Evolutionary conservation across 1,140 invertebrate species (phyloP).

Genomic region (Temnothorax curvispinosus): DNA sequence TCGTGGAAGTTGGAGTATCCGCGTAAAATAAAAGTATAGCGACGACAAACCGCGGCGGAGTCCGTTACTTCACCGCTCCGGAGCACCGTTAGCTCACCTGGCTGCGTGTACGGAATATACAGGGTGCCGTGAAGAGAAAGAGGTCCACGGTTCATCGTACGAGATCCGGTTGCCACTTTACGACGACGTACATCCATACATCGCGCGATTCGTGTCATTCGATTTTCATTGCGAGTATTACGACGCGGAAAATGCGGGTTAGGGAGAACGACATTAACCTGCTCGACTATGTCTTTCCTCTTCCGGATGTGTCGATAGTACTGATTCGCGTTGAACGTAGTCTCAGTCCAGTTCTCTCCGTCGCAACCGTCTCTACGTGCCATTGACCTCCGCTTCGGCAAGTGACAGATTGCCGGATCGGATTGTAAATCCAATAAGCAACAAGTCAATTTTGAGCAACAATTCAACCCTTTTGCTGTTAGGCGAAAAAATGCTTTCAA

Average conservation of each 20-base stretch:
- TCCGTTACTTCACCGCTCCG: conserved; percentile 85
- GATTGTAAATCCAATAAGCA: background rate
- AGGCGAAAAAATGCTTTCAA: too few species aligned
- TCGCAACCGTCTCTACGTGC: background rate
- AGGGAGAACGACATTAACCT: background rate
- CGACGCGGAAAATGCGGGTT: background rate
- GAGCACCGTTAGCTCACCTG: conserved; percentile 85
- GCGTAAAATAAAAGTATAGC: conserved; percentile 73
- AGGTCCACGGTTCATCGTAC: conserved; percentile 33
- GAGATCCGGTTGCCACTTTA: conserved; percentile 13
- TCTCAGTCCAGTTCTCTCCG: background rate
- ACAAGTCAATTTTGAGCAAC: background rate
- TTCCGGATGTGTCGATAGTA: background rate
- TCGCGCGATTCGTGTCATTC: conserved; percentile 13
- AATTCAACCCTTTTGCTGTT: too few species aligned
- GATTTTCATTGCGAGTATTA: background rate
- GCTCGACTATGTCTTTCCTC: background rate
- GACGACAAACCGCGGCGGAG: conserved; percentile 77
- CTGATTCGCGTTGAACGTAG: background rate
- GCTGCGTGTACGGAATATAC: conserved; percentile 83
- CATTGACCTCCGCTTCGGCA: conserved; percentile 24
- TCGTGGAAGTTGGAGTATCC: conserved; percentile 66
- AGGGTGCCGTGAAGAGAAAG: conserved; percentile 68
- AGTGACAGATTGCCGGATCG: background rate
- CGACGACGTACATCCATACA: background rate